Evolutionary conservation across 2,888 invertebrate genomes (phyloP).

Genomic region (Coleophora flavipennella): DNA sequence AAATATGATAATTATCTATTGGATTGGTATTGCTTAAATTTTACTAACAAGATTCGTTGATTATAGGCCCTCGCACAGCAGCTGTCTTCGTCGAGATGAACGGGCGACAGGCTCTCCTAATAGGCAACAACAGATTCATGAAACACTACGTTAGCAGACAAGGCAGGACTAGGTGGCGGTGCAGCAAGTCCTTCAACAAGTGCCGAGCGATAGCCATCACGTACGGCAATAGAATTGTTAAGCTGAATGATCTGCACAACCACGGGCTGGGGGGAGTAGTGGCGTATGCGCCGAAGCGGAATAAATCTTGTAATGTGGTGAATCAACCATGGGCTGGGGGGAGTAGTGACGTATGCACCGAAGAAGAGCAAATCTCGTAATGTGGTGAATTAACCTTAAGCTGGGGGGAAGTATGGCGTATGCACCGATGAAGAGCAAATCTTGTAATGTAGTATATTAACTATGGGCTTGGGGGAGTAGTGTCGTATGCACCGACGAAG

Average conservation of each 20-base stretch:
- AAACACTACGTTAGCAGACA: constrained; percentile 43
- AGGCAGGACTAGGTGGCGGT: constrained; percentile 49
- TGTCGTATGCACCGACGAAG: background rate
- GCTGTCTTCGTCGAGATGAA: constrained; percentile 18
- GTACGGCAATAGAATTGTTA: constrained; percentile 34
- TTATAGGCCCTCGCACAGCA: constrained; percentile 9
- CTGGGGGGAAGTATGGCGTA: background rate
- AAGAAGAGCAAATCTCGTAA: too few relatives aligned
- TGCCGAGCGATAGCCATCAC: constrained; percentile 56
- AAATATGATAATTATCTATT: too few relatives aligned
- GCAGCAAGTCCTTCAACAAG: constrained; percentile 44
- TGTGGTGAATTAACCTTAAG: too few relatives aligned
- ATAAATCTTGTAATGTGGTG: too few relatives aligned
- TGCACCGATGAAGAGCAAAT: too few relatives aligned
- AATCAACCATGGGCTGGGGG: too few relatives aligned
- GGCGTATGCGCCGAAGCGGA: background rate
- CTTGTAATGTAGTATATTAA: constrained; percentile 16
- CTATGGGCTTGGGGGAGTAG: constrained; percentile 11
- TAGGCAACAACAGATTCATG: constrained; percentile 43
- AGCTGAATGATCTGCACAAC: constrained; percentile 49
- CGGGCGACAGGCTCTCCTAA: constrained; percentile 39
- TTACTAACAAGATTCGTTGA: background rate
- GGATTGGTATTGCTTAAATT: background rate
- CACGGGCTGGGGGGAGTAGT: constrained; percentile 11
- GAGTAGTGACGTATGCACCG: too few relatives aligned